These are phyloP conservation scores for Galerucella pusilla DNA, from an alignment of 2,888 invertebrate species.

Conservation along the genomic window DNA sequence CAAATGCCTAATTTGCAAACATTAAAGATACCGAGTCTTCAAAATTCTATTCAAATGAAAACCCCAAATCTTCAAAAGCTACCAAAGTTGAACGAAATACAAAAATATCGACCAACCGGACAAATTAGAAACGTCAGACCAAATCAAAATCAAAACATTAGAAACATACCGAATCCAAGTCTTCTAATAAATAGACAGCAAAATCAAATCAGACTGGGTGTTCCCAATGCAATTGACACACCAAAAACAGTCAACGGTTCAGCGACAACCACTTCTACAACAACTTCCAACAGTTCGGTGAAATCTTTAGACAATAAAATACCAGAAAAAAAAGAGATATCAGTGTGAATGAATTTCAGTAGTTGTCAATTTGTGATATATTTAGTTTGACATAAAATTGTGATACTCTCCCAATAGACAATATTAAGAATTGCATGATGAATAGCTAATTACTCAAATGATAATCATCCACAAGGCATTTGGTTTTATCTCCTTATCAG, in stretches of 20 bases:
- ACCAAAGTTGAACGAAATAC: slow-evolving; percentile 66
- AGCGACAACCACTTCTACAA: slow-evolving; percentile 16
- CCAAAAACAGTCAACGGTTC: slow-evolving; percentile 30
- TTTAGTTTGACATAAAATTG: slow-evolving; percentile 16
- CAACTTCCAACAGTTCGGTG: slow-evolving; percentile 33
- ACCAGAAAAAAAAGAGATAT: slow-evolving; percentile 53
- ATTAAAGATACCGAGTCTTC: slow-evolving; percentile 54
- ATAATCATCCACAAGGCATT: not conserved
- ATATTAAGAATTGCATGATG: not conserved
- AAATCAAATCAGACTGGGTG: slow-evolving; percentile 56
- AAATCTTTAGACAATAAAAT: slow-evolving; percentile 45
- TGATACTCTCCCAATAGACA: slow-evolving; percentile 5
- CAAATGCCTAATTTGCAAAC: slow-evolving; percentile 61
- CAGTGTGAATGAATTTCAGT: slow-evolving; percentile 44
- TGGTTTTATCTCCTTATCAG: not conserved
- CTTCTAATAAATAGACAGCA: slow-evolving; percentile 70
- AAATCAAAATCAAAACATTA: slow-evolving; percentile 70
- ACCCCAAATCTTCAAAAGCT: slow-evolving; percentile 57
- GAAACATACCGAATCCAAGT: slow-evolving; percentile 75
- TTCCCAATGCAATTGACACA: slow-evolving; percentile 33
- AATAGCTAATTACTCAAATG: too few relatives aligned
- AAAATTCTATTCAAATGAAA: slow-evolving; percentile 43
- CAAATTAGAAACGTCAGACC: slow-evolving; percentile 59
- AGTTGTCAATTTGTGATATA: slow-evolving; percentile 25
- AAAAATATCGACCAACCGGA: slow-evolving; percentile 58